Base-by-base conservation (phyloP, 2,797 vertebrate genomes). In the Bufotes viridis region DNA sequence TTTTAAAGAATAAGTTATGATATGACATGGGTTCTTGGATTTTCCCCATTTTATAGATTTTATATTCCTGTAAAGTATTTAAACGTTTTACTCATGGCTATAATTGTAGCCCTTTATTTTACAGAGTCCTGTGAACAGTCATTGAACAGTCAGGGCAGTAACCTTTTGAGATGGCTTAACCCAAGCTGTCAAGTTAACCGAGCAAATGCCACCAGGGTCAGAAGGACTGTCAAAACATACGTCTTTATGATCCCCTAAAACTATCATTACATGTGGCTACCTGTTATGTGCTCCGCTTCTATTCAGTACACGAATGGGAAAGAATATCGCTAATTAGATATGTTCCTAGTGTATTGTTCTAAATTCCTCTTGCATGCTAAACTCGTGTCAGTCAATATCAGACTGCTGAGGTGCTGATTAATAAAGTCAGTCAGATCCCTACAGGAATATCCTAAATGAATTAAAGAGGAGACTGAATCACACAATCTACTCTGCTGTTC, bases 51-150 rank as follows among this genome's bases (percentile, higher is more conserved):
- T 75, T 60, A 51, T 20, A n/a, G 26, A n/a, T 60, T 87, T 76
- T 49, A 24, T 65, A 42, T 51, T 60, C 42, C 42, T 53, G 61
- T 87, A 79, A 22, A 81, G n/a, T 85, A 57, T 74, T 81, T n/a
- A 74, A 85, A 75, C 65, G 14, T 81, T 81, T 85, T 78, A 85
- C 58, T 81, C 67, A 76, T 81, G 15, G 42, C 53, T 65, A 61
- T 85, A 88, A 88, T 85, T 88, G 78, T 63, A 85, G 82, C 86
- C n/a, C 74, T 75, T 84, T 65, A 42, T 65, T 67, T 61, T 60
- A 80, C 13, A 53, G 65, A 20, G 22, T 58, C 63, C 72, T 75
- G 17, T 20, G 29, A 72, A 67, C 60, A 51, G 34, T 83, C 24
- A 55, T 49, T 26, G n/a, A 65, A 24, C n/a, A 60, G 84, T 42